phyloP scores from a whole-genome alignment of 1,140 invertebrate species.

The Cydia fagiglandana region DNA sequence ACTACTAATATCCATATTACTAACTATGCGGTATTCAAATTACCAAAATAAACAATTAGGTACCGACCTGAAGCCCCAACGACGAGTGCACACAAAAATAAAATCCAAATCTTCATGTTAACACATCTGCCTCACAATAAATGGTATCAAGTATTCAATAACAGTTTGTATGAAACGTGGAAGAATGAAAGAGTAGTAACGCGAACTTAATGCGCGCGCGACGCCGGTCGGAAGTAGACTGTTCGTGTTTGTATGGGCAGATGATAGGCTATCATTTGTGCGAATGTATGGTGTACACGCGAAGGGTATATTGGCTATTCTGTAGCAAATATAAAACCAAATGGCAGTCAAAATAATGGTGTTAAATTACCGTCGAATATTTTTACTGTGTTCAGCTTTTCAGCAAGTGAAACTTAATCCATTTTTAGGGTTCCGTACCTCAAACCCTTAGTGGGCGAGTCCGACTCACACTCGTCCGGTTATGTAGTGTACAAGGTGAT shows the following conservation, averaged over 20 bases:
- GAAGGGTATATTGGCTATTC: not conserved
- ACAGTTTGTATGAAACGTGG: conserved; percentile 12
- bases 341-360: no score
- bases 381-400: no score
- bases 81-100: conserved; percentile 23
- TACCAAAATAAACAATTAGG: not conserved
- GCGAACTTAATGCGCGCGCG: conserved; percentile 3
- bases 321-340: not conserved
- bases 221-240: conserved; percentile 24
- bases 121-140: conserved; percentile 20
- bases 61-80: conserved; percentile 13
- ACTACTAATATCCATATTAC: no score
- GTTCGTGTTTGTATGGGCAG: conserved; percentile 17
- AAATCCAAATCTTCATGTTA: conserved; percentile 27
- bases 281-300: conserved; percentile 13
- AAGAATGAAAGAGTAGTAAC: not conserved
- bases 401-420: no score
- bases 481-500: no score
- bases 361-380: no score
- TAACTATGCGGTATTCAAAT: no score
- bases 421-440: no score
- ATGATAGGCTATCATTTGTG: conserved; percentile 24
- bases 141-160: not conserved
- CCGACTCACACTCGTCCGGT: no score
- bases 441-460: no score